Evolutionary conservation across 2,113 vertebrate genomes (phyloP), one percentile per base, ranked within the genome.

Genomic region (Nicator chloris): DNA sequence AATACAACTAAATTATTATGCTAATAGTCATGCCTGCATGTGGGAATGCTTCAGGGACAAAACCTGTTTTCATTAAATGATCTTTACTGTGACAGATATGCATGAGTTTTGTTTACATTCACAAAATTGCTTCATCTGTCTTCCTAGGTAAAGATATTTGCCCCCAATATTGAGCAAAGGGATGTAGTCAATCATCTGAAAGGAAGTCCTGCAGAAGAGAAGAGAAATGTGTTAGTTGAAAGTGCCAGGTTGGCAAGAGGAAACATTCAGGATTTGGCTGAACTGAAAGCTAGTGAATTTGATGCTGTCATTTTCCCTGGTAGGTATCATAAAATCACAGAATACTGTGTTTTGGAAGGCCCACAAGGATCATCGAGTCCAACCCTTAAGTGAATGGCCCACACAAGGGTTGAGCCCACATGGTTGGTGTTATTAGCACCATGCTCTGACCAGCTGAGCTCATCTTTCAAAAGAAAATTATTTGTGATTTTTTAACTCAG

Each of bases 91-190:
- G 50, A 59, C 23, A 27, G 18, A 9, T 69, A 19, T 2, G 1
- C 57, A 4, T 71, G 61, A 51, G 17, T 84, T 91, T 56, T 82
- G 44, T 54, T 88, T 84, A 16, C 7, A 1, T 49, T 53, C 39
- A 57, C 69, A 86, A 77, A 68, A 40, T 47, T 60, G 17, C 31
- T 63, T 96, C 11, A 18, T 92, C 56, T 95, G 61, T 96, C n/a
- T 96, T 93, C 45, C 53, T 92, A 99, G 98, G 98, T 98, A 35
- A 98, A 98, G 93, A 98, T 98, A 96, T 98, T 98, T 90, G 98
- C 98, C 35, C 98, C 98, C 20, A 97, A 98, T 95, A 96, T 98
- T 9, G 96, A 98, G 30, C 99, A 99, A 97, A 99, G 98, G 98
- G 98, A 99, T 69, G 98, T 98, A 40, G 92, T 99, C 45, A 96